Evolutionary conservation across 2,113 vertebrate species (phyloP), one percentile per base, ranked within the genome.

Genomic region (Mesitornis unicolor): DNA sequence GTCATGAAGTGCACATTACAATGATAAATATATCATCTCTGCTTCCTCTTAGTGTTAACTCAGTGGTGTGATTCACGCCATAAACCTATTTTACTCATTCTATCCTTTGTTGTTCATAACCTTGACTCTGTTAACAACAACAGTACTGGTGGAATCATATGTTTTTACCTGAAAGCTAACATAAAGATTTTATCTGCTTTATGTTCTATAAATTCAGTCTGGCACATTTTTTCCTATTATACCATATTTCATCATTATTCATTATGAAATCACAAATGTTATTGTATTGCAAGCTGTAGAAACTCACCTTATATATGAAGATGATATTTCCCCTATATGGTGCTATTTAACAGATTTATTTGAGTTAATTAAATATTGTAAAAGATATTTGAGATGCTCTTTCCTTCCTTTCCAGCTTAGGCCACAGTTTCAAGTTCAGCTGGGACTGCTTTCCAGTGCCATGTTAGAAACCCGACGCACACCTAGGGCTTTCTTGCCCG

Each of bases 21-120:
- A 78, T 90, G 83, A 95, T 59, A 97, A 96, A 94, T 94, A 74
- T 75, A 84, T 91, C 47, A 90, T 97, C 90, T 90, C 80, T 89
- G 40, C 76, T 97, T 97, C 96, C 94, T 96, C 54, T 92, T 71
- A 78, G 53, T 1, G 4, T 90, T 92, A 93, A 78, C 35, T 92
- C 93, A 75, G 68, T 1, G 19, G 48, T 6, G 18, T 97, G 95
- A 97, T 92, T 97, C 96, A 97, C 0, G 0, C n/a, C n/a, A 16
- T 61, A 77, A 93, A 78, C 76, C 76, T 56, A 73, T 95, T 94
- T 87, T 93, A 89, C 53, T 96, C 57, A 61, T 87, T 90, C 57
- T 51, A 2, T 71, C 61, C 88, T 90, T 81, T 89, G 71, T 60
- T 59, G 25, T 93, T 92, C 77, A 88, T 78, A 90, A 75, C 43